These are phyloP conservation scores for Hylia prasina DNA, from an alignment of 2,113 vertebrate species.

Conservation along the genomic window DNA sequence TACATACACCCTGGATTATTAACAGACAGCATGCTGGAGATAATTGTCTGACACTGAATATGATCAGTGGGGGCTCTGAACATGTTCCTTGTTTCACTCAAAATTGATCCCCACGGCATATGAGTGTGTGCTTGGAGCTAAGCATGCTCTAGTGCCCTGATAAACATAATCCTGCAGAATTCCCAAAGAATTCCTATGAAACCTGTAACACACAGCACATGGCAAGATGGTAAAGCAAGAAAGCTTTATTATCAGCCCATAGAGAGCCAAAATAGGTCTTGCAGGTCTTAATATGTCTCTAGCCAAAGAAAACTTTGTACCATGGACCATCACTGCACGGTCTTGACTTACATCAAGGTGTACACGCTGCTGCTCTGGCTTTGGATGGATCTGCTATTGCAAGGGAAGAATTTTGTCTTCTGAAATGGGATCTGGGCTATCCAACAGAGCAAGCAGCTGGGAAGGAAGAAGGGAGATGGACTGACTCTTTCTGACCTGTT, in stretches of 20 bases:
- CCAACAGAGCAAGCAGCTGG: neutral
- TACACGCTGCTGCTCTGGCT: neutral
- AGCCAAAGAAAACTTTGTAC: neutral
- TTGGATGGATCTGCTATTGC: neutral
- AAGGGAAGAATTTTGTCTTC: neutral
- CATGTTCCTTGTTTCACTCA: fast-evolving
- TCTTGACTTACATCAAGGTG: neutral
- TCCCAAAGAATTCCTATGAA: neutral
- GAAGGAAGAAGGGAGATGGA: neutral
- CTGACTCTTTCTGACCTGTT: neutral
- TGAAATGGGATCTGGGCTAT: neutral
- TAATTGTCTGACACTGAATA: neutral
- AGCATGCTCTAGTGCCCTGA: neutral
- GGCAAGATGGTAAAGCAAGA: neutral
- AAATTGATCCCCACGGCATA: fast-evolving
- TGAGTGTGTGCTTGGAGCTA: neutral
- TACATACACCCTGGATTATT: neutral
- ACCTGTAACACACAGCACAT: neutral
- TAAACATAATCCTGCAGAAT: neutral
- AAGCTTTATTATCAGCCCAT: neutral
- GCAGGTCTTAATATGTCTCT: neutral
- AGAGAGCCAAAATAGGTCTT: neutral
- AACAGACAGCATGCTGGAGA: neutral
- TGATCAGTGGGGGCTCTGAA: neutral
- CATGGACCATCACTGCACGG: fast-evolving